A percentile compares a stretch with the other conserved stretches of the same genome.
Conservation (phyloP, 1,140 invertebrate species). For the Harpegnathos saltator region DNA sequence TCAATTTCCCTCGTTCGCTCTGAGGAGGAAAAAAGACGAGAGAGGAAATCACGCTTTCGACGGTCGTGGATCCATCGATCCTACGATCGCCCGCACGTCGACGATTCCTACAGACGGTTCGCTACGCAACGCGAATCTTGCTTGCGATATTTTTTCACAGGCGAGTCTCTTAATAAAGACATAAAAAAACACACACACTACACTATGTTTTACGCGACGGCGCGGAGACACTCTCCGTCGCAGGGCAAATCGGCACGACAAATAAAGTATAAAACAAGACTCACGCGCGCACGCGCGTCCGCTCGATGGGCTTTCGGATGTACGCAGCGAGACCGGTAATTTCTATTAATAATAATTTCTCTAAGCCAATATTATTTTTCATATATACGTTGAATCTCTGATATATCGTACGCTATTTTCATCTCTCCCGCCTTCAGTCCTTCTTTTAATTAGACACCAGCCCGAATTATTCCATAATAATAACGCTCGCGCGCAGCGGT, state of each 20-base stretch:
- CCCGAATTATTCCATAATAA: not conserved
- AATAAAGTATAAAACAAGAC: not conserved
- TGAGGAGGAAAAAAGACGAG: constrained; percentile 9
- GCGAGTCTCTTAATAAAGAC: not conserved
- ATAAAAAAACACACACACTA: too few relatives aligned
- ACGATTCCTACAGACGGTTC: too few relatives aligned
- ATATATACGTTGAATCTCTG: not conserved
- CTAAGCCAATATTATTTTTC: constrained; percentile 12
- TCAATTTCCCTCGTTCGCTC: constrained; percentile 43
- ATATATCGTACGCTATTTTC: not conserved
- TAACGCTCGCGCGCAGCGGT: not conserved
- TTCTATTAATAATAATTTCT: not conserved
- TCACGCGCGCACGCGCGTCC: not conserved
- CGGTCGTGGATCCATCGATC: too few relatives aligned
- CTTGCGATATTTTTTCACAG: not conserved
- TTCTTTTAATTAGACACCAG: too few relatives aligned
- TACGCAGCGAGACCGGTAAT: not conserved
- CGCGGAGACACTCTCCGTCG: not conserved
- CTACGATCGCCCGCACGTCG: too few relatives aligned
- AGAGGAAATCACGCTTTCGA: too few relatives aligned
- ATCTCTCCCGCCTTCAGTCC: too few relatives aligned
- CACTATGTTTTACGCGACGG: not conserved
- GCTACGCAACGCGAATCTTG: not conserved
- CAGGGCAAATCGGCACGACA: not conserved
- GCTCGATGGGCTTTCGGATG: not conserved